Conservation (phyloP, 2,888 invertebrate genomes). For the Ypsolopha sequella region DNA sequence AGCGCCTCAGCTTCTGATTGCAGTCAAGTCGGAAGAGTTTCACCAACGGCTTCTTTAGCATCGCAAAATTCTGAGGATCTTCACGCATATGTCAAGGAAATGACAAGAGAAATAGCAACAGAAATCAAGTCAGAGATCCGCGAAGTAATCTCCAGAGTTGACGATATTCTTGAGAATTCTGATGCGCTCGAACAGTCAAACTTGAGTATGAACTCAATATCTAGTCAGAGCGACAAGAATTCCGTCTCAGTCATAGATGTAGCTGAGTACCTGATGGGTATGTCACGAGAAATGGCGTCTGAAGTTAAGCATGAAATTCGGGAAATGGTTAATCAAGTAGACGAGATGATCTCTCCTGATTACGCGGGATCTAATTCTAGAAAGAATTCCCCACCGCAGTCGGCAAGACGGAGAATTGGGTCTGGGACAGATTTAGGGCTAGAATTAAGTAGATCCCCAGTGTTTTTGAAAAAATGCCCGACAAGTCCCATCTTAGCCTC, state of each 20-base stretch:
- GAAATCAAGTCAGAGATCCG: slow-evolving; percentile 87
- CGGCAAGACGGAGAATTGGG: slow-evolving; percentile 43
- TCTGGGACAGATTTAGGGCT: slow-evolving; percentile 58
- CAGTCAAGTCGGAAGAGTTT: slow-evolving; percentile 64
- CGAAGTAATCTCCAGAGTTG: slow-evolving; percentile 83
- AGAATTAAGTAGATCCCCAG: slow-evolving; percentile 36
- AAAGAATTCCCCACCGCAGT: slow-evolving; percentile 61
- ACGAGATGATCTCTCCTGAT: slow-evolving; percentile 74
- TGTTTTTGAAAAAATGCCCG: slow-evolving; percentile 48
- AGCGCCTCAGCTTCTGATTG: slow-evolving; percentile 68
- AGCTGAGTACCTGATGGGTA: slow-evolving; percentile 82
- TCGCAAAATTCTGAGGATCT: slow-evolving; percentile 74
- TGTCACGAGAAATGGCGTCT: slow-evolving; percentile 82
- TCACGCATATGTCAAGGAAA: slow-evolving; percentile 81
- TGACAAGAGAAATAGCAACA: slow-evolving; percentile 82
- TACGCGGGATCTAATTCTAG: slow-evolving; percentile 38
- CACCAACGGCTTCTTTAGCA: slow-evolving; percentile 66
- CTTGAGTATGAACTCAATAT: slow-evolving; percentile 60
- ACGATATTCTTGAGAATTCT: slow-evolving; percentile 81
- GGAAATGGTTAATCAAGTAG: slow-evolving; percentile 80
- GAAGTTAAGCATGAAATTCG: slow-evolving; percentile 84
- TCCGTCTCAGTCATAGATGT: slow-evolving; percentile 82
- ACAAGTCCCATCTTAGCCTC: slow-evolving; percentile 55
- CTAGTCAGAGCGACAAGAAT: slow-evolving; percentile 74
- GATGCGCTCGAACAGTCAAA: slow-evolving; percentile 70